Evolutionary conservation across 2,888 invertebrate genomes (phyloP).

Genomic region (Acanthopleura granulata): DNA sequence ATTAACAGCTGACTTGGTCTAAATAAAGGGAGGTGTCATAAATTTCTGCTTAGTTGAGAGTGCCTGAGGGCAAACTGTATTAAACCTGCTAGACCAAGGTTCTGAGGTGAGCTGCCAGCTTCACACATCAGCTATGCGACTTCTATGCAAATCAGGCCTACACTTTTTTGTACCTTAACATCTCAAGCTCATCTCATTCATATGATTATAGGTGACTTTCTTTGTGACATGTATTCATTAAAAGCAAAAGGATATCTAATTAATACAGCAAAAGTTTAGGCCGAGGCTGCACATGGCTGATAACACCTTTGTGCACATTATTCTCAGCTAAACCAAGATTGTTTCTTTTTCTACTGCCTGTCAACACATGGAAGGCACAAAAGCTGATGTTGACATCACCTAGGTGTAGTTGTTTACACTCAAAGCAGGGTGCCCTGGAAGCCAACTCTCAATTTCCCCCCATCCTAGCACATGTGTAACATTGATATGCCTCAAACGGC

Average conservation of each 20-base stretch:
- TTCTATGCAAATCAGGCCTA: neutral
- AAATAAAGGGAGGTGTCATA: constrained; percentile 5
- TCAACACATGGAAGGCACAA: constrained; percentile 2
- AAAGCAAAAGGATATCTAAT: neutral
- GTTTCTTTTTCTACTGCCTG: constrained; percentile 1
- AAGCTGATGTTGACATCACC: constrained; percentile 10
- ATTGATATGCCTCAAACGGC: neutral
- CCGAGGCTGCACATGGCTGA: no score
- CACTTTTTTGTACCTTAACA: neutral
- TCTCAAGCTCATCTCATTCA: neutral
- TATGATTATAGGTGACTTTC: neutral
- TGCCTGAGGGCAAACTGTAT: constrained; percentile 3
- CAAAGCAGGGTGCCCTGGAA: constrained; percentile 4
- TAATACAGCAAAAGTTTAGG: no score
- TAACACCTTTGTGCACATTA: no score
- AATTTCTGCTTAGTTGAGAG: neutral
- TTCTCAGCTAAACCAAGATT: neutral
- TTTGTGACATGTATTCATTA: neutral
- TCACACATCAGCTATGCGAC: neutral
- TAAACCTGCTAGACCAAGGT: neutral
- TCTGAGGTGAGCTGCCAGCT: neutral
- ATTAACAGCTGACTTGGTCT: neutral
- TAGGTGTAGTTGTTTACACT: constrained; percentile 12
- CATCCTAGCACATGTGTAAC: neutral
- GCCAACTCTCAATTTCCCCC: neutral